A percentile compares a stretch with the other conserved stretches of the same genome.
Conservation (phyloP, 37 sponge, comb jelly and placozoan species). For the Geodia barretti region DNA sequence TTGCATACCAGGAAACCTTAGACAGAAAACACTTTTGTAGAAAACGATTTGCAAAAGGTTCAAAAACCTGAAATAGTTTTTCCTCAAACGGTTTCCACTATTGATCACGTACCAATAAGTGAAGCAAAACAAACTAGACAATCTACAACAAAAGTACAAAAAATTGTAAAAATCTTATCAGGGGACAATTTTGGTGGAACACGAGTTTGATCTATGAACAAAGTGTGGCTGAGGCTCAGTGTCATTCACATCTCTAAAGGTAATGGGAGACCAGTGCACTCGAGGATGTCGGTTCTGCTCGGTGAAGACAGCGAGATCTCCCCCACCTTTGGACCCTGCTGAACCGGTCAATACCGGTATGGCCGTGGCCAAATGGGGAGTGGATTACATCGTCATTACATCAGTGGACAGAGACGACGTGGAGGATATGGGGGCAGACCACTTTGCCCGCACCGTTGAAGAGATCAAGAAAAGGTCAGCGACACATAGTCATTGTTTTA, state of each 20-base stretch:
- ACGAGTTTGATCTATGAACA: neutral
- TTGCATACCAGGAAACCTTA: no score
- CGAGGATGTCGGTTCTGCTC: slow-evolving; percentile 99
- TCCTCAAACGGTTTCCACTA: no score
- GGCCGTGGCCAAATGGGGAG: slow-evolving; percentile 91
- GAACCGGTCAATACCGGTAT: slow-evolving; percentile 94
- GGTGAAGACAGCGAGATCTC: slow-evolving; percentile 92
- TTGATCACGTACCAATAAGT: no score
- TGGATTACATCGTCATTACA: slow-evolving; percentile 97
- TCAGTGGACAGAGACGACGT: slow-evolving; percentile 99
- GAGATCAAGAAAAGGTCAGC: slow-evolving; percentile 77
- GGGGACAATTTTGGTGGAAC: no score
- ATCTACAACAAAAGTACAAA: no score
- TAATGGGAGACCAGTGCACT: slow-evolving; percentile 96
- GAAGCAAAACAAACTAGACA: no score
- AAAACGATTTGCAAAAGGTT: no score
- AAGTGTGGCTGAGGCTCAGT: neutral
- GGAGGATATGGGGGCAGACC: slow-evolving; percentile 88
- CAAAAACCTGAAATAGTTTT: no score
- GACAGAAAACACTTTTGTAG: no score
- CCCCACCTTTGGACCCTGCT: slow-evolving; percentile 94
- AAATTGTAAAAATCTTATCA: no score
- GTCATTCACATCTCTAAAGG: slow-evolving; percentile 15
- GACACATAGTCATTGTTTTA: neutral
- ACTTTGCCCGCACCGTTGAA: slow-evolving; percentile 92